Evolutionary conservation across 2,888 invertebrate genomes (phyloP), one percentile per base, ranked within the genome.

Genomic region (Dastarcus helophoroides): DNA sequence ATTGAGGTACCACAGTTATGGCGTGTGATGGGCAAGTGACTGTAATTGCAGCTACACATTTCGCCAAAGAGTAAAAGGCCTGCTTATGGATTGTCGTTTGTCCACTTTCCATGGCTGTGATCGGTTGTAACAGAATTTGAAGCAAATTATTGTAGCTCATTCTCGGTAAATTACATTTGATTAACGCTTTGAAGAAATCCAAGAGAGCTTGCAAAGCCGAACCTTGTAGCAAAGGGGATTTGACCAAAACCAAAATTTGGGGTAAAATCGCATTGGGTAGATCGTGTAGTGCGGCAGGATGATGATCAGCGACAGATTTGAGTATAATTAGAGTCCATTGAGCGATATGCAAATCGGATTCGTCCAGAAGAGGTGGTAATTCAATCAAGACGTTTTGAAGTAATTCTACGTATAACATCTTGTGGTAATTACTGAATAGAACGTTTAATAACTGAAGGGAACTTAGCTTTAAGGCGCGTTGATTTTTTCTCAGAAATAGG

Each of bases 271-370:
- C 73, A 10, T 74, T 69, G 31, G 77, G 73, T 14, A 84, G 75
- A 40, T 75, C 70, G 33, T 78, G 73, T 43, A 90, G 64, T 26
- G 89, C 85, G 42, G 75, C 71, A 5, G 86, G 82, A 54, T 86
- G 82, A 24, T 79, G 68, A 39, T 73, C 68, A 29, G 86, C 86
- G 22, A 88, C 80, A 30, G 85, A 79, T 38, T 86, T 86, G 31
- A 93, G 69, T 29, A 91, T 67, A 31, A 79, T 75, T 36, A 93
- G 67, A 13, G 89, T 86, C 49, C 86, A 73, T 65, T 95, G 95
- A 26, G 95, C 91, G 46, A 98, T 91, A 62, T 97, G 94, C 39
- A 99, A 69, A 66, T 98, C 98, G 23, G 84, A 75, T 63, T 98
- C 98, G 50, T 79, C 85, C 41, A 98, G 73, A 29, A 98, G 67